phyloP scores from a whole-genome alignment of 2,113 vertebrate species.

The Nerophis lumbriciformis region DNA sequence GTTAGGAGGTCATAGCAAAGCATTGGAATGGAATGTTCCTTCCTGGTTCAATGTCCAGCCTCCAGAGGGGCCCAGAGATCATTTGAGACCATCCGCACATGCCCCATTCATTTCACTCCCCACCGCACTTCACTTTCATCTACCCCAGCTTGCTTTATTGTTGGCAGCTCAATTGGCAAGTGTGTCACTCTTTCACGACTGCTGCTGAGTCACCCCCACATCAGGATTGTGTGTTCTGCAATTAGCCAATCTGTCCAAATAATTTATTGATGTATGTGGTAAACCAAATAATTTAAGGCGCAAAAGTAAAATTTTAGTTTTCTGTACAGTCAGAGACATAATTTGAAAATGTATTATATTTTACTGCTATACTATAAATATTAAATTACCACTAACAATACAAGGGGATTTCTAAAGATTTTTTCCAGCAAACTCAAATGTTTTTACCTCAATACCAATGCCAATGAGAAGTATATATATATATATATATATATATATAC shows the following conservation, averaged over 20 bases:
- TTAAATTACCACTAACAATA: too few species aligned
- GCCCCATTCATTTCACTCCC: conserved; percentile 35
- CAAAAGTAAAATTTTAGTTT: background rate
- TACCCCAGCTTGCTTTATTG: conserved; percentile 10
- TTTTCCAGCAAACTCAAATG: too few species aligned
- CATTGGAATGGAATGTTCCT: conserved; percentile 66
- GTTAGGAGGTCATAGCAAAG: conserved; percentile 48
- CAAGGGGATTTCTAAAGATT: too few species aligned
- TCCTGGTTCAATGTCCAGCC: conserved; percentile 63
- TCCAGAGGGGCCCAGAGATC: conserved; percentile 51
- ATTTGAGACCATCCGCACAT: conserved; percentile 58
- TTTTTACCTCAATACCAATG: too few species aligned
- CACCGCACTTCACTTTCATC: conserved; percentile 30
- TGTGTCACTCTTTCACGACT: background rate
- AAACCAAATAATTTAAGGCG: conserved; percentile 3
- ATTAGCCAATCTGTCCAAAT: conserved; percentile 6
- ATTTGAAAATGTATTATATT: too few species aligned
- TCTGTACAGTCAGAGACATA: background rate
- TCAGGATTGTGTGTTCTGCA: background rate
- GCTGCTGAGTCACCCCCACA: conserved; percentile 7
- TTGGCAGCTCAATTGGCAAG: conserved; percentile 4
- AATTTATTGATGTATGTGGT: background rate
- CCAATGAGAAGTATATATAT: too few species aligned
- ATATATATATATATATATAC: too few species aligned
- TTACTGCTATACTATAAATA: too few species aligned